Evolutionary conservation across 2,888 invertebrate genomes (phyloP), one percentile per base, ranked within the genome.

Genomic region (Halictus quadricinctus): DNA sequence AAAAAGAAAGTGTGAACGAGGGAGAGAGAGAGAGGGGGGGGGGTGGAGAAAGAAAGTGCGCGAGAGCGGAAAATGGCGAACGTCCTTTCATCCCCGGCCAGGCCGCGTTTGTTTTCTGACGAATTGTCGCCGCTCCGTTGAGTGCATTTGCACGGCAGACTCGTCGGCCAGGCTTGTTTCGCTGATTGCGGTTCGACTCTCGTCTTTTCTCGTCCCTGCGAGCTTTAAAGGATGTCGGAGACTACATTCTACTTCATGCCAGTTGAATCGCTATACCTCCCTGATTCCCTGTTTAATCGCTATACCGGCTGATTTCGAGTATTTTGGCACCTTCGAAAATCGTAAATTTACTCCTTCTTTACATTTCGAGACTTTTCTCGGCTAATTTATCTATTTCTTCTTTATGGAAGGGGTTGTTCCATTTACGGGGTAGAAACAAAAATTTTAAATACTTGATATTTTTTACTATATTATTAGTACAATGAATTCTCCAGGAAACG

Each of bases 41-140:
- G 5, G 13, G 25, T 36, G 58, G 2, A 21, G 21, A 10, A n/a
- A 36, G 36, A 36, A 36, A 36, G 36, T 60, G 60, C 36, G 69
- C 21, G 41, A 72, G 36, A 70, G 69, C 79, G 70, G 79, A 74
- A 82, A 82, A 82, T 54, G 81, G 81, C 72, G 66, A 25, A 36
- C 81, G 81, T 76, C 46, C 76, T 83, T 83, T 83, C 80, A 76
- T 76, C 48, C 25, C 54, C 66, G 25, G 36, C 18, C 66, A 6
- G 48, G 66, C 41, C 43, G 50, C 80, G 80, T 80, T 83, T 80
- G 76, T 83, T 80, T 83, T 41, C 29, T 75, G 60, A 72, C 80
- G 82, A 75, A 82, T 80, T 80, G 82, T 80, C 50, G 48, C 10
- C 75, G 36, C 75, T 50, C 41, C 75, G 58, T 29, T 72, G 72